Evolutionary conservation across 2,888 invertebrate species (phyloP).

Genomic region (Agrotis puta): DNA sequence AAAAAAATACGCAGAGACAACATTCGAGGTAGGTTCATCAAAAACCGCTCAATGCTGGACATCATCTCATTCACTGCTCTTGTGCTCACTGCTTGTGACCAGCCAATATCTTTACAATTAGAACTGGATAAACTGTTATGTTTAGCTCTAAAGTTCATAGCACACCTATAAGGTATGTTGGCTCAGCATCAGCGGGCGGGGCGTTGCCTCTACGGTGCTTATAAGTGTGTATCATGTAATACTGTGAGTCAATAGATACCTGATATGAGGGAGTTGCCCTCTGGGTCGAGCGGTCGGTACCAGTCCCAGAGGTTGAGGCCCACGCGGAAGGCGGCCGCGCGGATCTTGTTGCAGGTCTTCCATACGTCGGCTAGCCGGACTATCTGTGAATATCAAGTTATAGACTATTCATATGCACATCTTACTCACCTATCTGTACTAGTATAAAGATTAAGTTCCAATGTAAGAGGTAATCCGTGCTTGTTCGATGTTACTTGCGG

Average conservation of each 20-base stretch:
- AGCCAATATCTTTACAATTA: neutral
- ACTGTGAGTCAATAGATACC: conserved; percentile 73
- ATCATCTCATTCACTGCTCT: too few species aligned
- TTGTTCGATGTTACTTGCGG: neutral
- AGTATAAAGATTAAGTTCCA: neutral
- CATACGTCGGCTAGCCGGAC: conserved; percentile 93
- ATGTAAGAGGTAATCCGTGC: neutral
- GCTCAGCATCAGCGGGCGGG: too few species aligned
- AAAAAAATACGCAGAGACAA: too few species aligned
- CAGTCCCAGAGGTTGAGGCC: conserved; percentile 94
- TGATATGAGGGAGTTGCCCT: conserved; percentile 93
- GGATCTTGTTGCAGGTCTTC: conserved; percentile 95
- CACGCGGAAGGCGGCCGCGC: conserved; percentile 93
- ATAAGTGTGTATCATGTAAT: too few species aligned
- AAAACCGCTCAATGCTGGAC: too few species aligned
- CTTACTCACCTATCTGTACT: neutral
- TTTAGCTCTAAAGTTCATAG: too few species aligned
- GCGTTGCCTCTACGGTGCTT: too few species aligned
- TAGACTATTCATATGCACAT: neutral
- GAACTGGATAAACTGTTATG: too few species aligned
- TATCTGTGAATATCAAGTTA: conserved; percentile 73
- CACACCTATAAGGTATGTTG: too few species aligned
- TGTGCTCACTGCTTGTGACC: neutral
- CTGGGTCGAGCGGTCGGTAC: conserved; percentile 93
- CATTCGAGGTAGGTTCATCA: too few species aligned